These are phyloP conservation scores for Sogatella furcifera DNA, from an alignment of 1,140 invertebrate species.

Conservation along the genomic window DNA sequence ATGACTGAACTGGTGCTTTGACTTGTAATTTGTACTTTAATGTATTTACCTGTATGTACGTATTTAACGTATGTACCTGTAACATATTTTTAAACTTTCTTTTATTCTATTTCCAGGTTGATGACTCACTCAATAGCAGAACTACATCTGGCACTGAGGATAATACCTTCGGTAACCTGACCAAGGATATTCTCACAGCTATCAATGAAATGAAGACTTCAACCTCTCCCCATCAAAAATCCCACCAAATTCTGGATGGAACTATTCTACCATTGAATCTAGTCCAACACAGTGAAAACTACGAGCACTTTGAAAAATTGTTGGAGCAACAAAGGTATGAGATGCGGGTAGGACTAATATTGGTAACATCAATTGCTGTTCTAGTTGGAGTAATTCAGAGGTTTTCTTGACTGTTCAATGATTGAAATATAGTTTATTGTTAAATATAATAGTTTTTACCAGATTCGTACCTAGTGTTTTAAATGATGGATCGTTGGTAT, in stretches of 20 bases:
- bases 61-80: too few species aligned
- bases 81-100: neutral
- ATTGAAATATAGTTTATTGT: neutral
- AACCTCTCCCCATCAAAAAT: slow-evolving; percentile 9
- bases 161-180: neutral
- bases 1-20: too few species aligned
- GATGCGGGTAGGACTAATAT: slow-evolving; percentile 4
- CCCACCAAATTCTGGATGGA: neutral
- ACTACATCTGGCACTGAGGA: neutral
- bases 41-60: too few species aligned
- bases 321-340: slow-evolving; percentile 11
- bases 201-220: slow-evolving; percentile 10
- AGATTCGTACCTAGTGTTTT: neutral
- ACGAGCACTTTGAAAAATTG: slow-evolving; percentile 6
- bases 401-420: neutral
- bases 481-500: too few species aligned
- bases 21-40: too few species aligned
- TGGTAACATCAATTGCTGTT: slow-evolving; percentile 5
- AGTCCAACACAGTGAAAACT: neutral
- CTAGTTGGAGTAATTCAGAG: neutral
- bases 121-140: neutral
- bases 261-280: neutral
- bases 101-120: neutral
- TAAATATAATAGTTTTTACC: neutral
- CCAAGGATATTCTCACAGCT: neutral